These are phyloP conservation scores for Pangasius mekongensis DNA, from an alignment of 2,797 vertebrate species.

Conservation along the genomic window DNA sequence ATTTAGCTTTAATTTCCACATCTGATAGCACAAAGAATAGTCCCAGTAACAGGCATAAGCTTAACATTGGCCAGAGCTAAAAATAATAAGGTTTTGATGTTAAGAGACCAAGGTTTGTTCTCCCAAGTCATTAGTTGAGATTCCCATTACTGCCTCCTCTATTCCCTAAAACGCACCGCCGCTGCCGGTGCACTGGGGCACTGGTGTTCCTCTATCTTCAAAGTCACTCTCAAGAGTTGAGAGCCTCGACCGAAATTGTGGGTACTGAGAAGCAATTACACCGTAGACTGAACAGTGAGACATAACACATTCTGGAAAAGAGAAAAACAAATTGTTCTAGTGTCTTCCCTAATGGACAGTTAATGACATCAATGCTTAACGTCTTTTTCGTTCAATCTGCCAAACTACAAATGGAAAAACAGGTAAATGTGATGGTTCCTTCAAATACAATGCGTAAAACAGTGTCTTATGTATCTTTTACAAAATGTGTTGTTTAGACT, in stretches of 20 bases:
- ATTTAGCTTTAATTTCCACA: conserved; percentile 85
- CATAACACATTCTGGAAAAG: background rate
- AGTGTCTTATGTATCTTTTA: background rate
- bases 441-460: background rate
- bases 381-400: background rate
- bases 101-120: conserved; percentile 85
- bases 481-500: background rate
- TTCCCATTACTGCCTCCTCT: conserved; percentile 79
- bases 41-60: conserved; percentile 81
- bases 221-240: conserved; percentile 82
- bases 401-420: background rate
- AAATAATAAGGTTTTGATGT: conserved; percentile 86
- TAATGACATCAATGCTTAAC: background rate
- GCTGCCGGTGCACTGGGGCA: conserved; percentile 66
- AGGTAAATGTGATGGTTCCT: background rate
- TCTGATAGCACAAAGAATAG: conserved; percentile 82
- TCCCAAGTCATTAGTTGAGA: conserved; percentile 85
- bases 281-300: conserved; percentile 29
- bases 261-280: conserved; percentile 51
- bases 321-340: conserved; percentile 27
- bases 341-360: background rate
- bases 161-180: conserved; percentile 73
- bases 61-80: conserved; percentile 81
- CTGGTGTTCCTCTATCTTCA: conserved; percentile 73
- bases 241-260: conserved; percentile 48